Conservation (phyloP, 2,888 invertebrate species). For the Yponomeuta malinellus region DNA sequence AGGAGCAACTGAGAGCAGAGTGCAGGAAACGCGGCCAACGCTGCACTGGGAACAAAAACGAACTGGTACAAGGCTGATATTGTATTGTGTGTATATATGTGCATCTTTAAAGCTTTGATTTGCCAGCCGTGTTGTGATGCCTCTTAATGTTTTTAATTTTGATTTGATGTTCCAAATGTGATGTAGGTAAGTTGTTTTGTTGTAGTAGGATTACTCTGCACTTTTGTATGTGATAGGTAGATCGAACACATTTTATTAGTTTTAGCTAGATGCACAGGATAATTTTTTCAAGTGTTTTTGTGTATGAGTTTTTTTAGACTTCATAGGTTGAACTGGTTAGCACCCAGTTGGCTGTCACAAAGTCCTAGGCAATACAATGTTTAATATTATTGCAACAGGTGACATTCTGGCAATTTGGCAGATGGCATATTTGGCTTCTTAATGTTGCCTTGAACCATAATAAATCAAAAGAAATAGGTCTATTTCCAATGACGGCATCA, state of each 20-base stretch:
- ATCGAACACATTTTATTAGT: slow-evolving; percentile 7
- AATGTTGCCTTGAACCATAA: slow-evolving; percentile 10
- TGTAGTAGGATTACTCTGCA: slow-evolving; percentile 16
- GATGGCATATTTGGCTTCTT: slow-evolving; percentile 19
- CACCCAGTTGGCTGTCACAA: too few species aligned
- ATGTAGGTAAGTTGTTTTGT: slow-evolving; percentile 15
- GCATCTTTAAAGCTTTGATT: slow-evolving; percentile 45
- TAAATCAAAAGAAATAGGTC: neutral
- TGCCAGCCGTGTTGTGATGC: slow-evolving; percentile 54
- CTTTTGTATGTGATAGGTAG: slow-evolving; percentile 6
- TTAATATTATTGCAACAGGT: slow-evolving; percentile 12
- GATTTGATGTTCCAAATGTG: neutral
- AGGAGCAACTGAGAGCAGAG: slow-evolving; percentile 81
- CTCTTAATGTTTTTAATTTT: slow-evolving; percentile 26
- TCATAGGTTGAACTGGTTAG: too few species aligned
- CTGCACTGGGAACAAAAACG: slow-evolving; percentile 80
- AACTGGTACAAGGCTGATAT: slow-evolving; percentile 77
- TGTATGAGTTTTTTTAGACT: neutral
- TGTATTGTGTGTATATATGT: slow-evolving; percentile 51
- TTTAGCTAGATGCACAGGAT: slow-evolving; percentile 3
- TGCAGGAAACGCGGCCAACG: slow-evolving; percentile 82
- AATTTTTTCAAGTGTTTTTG: neutral
- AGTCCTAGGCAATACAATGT: neutral
- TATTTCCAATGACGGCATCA: neutral
- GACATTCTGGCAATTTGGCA: slow-evolving; percentile 23